phyloP scores from a whole-genome alignment of 53 echinoderm and acorn worm genomes.

The Mesocentrotus franciscanus region DNA sequence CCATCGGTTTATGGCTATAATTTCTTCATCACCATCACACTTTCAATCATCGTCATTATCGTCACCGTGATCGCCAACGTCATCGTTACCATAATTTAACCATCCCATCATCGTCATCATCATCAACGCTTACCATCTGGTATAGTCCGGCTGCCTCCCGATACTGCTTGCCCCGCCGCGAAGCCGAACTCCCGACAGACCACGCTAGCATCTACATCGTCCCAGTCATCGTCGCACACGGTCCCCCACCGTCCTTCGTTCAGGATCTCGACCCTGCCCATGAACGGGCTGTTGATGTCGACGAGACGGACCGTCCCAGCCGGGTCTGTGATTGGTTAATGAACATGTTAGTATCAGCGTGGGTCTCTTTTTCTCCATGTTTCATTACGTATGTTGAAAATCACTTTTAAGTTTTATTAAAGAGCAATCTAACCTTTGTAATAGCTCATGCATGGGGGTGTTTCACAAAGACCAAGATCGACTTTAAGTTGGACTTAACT shows the following conservation, averaged over 20 bases:
- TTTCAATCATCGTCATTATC: not conserved
- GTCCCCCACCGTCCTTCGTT: slow-evolving; percentile 17
- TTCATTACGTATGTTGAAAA: not conserved
- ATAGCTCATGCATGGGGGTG: too few relatives aligned
- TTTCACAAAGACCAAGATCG: too few relatives aligned
- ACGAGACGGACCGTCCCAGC: slow-evolving; percentile 32
- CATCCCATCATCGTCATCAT: not conserved
- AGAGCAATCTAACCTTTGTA: too few relatives aligned
- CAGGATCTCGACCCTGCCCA: slow-evolving; percentile 18
- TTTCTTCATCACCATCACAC: not conserved
- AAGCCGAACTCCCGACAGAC: slow-evolving; percentile 52
- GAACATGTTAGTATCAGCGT: not conserved
- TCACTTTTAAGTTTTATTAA: not conserved
- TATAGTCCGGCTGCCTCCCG: not conserved
- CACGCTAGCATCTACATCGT: slow-evolving; percentile 31
- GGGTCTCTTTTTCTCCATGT: not conserved
- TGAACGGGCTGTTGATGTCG: slow-evolving; percentile 53
- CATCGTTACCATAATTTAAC: not conserved
- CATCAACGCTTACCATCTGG: slow-evolving; percentile 13
- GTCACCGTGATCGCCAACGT: not conserved
- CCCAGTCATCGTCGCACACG: slow-evolving; percentile 56
- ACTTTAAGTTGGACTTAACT: too few relatives aligned
- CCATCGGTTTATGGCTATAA: not conserved
- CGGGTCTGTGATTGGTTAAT: not conserved
- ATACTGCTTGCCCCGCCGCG: not conserved